A percentile compares a stretch with the other conserved stretches of the same genome.
Conservation (phyloP, 1,140 invertebrate species). For the Aethina tumida region DNA sequence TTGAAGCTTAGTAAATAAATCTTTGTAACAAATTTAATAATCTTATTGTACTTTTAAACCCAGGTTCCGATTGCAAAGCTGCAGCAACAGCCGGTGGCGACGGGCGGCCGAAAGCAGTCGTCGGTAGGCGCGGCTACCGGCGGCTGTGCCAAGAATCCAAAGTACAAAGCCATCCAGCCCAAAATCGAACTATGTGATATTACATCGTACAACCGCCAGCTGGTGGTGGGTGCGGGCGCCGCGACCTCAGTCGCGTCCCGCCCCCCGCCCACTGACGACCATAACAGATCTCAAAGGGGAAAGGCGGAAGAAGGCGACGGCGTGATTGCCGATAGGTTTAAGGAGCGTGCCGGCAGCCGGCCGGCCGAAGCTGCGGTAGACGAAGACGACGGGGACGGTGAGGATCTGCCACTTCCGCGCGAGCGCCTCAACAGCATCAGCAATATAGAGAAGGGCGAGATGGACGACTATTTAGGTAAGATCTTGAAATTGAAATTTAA, state of each 20-base stretch:
- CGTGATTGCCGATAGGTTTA: slow-evolving; percentile 19
- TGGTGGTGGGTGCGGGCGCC: slow-evolving; percentile 6
- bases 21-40: too few species aligned
- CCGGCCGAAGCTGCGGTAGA: slow-evolving; percentile 11
- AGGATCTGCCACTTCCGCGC: slow-evolving; percentile 32
- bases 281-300: slow-evolving; percentile 29
- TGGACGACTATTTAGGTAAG: slow-evolving; percentile 60
- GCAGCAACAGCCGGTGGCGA: slow-evolving; percentile 15
- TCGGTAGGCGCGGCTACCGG: slow-evolving; percentile 12
- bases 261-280: slow-evolving; percentile 14
- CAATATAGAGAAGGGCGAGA: slow-evolving; percentile 63
- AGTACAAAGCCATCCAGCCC: slow-evolving; percentile 44
- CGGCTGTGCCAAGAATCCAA: slow-evolving; percentile 23
- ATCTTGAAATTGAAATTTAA: slow-evolving; percentile 3
- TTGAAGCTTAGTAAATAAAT: too few species aligned
- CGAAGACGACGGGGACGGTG: slow-evolving; percentile 21
- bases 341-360: slow-evolving; percentile 21
- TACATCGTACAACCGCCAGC: slow-evolving; percentile 30
- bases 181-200: slow-evolving; percentile 38
- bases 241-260: slow-evolving; percentile 9
- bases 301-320: slow-evolving; percentile 11
- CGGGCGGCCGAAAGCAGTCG: not conserved
- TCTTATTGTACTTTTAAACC: too few species aligned
- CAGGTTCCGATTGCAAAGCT: slow-evolving; percentile 12
- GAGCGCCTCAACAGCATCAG: slow-evolving; percentile 57